These are phyloP conservation scores for Nesometra sesokonis DNA, from an alignment of 35 echinoderm and acorn worm genomes.

Conservation along the genomic window DNA sequence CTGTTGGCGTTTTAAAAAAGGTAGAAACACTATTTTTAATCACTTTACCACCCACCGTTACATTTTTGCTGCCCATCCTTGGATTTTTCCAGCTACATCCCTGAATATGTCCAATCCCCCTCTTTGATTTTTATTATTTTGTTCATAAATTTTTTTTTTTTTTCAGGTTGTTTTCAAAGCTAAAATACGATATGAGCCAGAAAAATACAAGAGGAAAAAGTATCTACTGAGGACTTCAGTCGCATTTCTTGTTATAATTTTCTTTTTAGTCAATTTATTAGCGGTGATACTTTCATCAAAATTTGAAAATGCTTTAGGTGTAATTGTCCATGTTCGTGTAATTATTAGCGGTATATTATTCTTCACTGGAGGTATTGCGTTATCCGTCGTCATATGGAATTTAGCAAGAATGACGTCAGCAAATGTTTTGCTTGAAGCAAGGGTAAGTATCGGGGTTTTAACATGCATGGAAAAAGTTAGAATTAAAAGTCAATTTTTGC, in stretches of 20 bases:
- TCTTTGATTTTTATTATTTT: no score
- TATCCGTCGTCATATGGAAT: slow-evolving; percentile 86
- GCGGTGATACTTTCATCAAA: slow-evolving; percentile 31
- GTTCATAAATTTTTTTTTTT: background rate
- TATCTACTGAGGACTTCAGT: slow-evolving; percentile 19
- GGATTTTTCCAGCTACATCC: no score
- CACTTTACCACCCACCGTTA: no score
- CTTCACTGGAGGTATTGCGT: slow-evolving; percentile 33
- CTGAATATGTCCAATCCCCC: no score
- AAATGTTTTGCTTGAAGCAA: slow-evolving; percentile 83
- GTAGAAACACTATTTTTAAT: no score
- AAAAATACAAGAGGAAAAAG: slow-evolving; percentile 52
- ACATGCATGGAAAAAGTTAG: no score
- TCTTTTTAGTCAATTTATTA: slow-evolving; percentile 38
- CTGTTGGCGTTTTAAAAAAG: no score
- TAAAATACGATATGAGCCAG: slow-evolving; percentile 50
- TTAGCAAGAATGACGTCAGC: slow-evolving; percentile 77
- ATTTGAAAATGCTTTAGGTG: background rate
- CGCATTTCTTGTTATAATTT: slow-evolving; percentile 26
- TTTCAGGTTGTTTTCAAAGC: slow-evolving; percentile 78
- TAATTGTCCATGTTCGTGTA: slow-evolving; percentile 38
- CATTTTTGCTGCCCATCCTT: no score
- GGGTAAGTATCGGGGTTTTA: slow-evolving; percentile 59
- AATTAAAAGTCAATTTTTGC: no score
- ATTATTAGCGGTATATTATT: slow-evolving; percentile 72